These are phyloP conservation scores for Calvadosia cruxmelitensis DNA, from an alignment of 30 jellyfish, hydroid and myxozoan species.

Conservation along the genomic window DNA sequence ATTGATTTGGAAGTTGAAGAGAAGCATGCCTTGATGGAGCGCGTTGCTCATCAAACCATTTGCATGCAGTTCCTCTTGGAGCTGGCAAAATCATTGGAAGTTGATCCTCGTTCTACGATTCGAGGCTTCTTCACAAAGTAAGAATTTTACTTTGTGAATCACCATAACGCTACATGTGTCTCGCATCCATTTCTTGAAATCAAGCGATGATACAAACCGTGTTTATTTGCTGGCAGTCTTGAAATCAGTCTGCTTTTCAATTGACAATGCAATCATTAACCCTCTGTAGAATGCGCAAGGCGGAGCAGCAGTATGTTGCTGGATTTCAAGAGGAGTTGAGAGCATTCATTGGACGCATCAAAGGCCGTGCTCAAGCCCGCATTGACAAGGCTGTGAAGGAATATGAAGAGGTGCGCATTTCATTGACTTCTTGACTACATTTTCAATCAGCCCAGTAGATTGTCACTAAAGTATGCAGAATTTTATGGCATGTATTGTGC, in stretches of 20 bases:
- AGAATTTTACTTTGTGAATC: no score
- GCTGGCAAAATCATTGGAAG: conserved; percentile 75
- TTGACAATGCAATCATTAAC: no score
- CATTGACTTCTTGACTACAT: no score
- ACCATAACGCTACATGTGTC: no score
- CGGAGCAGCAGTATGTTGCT: conserved; percentile 45
- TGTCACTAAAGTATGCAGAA: no score
- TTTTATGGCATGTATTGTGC: no score
- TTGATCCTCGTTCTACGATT: conserved; percentile 70
- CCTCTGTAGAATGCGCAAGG: conserved; percentile 54
- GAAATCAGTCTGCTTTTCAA: no score
- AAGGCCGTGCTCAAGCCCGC: conserved; percentile 88
- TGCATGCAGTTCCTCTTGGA: conserved; percentile 97
- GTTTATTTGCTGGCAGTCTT: no score
- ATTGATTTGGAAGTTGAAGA: conserved; percentile 97
- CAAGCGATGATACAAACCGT: no score
- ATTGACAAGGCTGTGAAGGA: conserved; percentile 93
- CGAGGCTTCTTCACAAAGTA: conserved; percentile 81
- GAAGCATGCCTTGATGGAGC: conserved; percentile 97
- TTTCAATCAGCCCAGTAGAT: no score
- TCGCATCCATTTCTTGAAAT: no score
- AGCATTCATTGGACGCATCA: conserved; percentile 63
- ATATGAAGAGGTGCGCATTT: conserved; percentile 66
- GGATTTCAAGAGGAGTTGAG: conserved; percentile 70
- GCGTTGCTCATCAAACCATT: conserved; percentile 98